Percentiles rank a stretch among this genome's conserved stretches.
Conservation (phyloP, 92 coral and sea anemone species). For the Isaurus tuberculatus region DNA sequence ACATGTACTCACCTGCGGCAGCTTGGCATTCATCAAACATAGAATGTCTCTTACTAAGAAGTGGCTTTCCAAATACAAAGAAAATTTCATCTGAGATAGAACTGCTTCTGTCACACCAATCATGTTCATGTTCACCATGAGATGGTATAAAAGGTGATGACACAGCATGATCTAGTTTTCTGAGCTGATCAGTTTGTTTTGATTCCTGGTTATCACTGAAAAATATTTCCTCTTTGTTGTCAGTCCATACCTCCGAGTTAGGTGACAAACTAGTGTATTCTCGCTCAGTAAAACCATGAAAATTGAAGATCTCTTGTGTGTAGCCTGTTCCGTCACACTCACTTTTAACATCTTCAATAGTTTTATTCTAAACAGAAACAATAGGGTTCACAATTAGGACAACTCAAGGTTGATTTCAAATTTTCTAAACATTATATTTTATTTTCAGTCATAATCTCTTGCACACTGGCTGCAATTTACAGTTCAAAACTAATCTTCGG, state of each 20-base stretch:
- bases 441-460: too few species aligned
- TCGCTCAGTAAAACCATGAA: constrained; percentile 33
- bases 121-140: constrained; percentile 39
- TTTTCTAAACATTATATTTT: too few species aligned
- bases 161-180: constrained; percentile 8
- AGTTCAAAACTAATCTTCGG: too few species aligned
- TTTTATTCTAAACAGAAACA: neutral
- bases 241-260: constrained; percentile 31
- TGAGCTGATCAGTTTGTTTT: neutral
- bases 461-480: too few species aligned
- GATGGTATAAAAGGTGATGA: constrained; percentile 17
- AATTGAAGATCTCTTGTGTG: constrained; percentile 37
- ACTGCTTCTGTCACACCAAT: constrained; percentile 70
- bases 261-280: constrained; percentile 42
- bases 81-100: constrained; percentile 80
- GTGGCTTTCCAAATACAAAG: constrained; percentile 76
- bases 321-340: constrained; percentile 1
- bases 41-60: constrained; percentile 57
- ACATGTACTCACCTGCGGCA: constrained; percentile 78
- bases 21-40: constrained; percentile 93
- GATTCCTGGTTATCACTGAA: constrained; percentile 17
- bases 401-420: neutral
- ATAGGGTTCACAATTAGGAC: neutral
- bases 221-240: constrained; percentile 27
- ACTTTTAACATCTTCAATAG: neutral